A percentile compares a stretch with the other conserved stretches of the same genome.
These are phyloP conservation scores for Solenopsis invicta DNA, from an alignment of 1,140 invertebrate genomes.

Conservation along the genomic window DNA sequence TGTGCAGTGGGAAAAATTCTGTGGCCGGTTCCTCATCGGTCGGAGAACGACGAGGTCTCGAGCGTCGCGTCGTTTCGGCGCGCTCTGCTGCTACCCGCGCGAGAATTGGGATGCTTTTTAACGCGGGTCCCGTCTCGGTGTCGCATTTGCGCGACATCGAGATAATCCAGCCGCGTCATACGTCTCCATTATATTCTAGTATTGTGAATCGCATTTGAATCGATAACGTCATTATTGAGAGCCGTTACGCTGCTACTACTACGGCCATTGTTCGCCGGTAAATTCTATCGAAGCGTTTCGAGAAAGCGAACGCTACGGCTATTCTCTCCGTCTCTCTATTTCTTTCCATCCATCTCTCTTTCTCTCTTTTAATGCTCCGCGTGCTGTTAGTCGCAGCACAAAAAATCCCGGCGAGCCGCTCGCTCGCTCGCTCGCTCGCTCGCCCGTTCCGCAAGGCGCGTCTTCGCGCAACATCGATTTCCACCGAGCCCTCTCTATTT, in stretches of 20 bases:
- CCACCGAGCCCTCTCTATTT: conserved; percentile 42
- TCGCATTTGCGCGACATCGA: background rate
- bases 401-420: conserved; percentile 17
- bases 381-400: background rate
- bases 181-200: conserved; percentile 33
- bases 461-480: conserved; percentile 54
- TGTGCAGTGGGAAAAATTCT: conserved; percentile 4
- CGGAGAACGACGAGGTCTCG: background rate
- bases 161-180: conserved; percentile 33
- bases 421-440: background rate
- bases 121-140: background rate
- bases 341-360: conserved; percentile 6
- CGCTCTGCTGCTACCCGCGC: background rate
- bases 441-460: conserved; percentile 14
- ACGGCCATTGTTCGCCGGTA: conserved; percentile 66
- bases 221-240: conserved; percentile 75
- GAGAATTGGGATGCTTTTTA: conserved; percentile 23
- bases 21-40: background rate
- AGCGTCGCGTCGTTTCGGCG: background rate
- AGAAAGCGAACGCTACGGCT: conserved; percentile 19
- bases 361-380: background rate
- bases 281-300: conserved; percentile 63
- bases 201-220: conserved; percentile 66
- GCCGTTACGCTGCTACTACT: conserved; percentile 48
- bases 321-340: background rate